phyloP scores from a whole-genome alignment of 1,140 invertebrate species.

The Bombus balteatus region DNA sequence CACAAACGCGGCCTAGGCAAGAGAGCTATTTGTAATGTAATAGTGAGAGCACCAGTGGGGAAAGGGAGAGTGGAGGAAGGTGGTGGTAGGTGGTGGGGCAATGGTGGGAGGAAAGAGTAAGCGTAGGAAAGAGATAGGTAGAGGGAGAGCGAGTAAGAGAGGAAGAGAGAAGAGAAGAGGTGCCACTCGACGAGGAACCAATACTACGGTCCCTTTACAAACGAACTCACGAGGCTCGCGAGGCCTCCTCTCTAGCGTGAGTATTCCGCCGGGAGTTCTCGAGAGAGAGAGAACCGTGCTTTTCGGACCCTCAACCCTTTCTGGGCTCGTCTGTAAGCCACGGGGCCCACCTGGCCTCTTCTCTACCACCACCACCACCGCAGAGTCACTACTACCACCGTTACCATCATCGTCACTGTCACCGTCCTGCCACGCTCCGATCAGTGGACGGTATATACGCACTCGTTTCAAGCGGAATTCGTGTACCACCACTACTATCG shows the following conservation, averaged over 20 bases:
- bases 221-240: conserved; percentile 59
- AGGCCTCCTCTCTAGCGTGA: conserved; percentile 50
- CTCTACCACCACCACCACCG: conserved; percentile 33
- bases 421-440: conserved; percentile 34
- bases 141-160: conserved; percentile 37
- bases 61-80: conserved; percentile 57
- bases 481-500: conserved; percentile 55
- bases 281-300: conserved; percentile 54
- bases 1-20: conserved; percentile 73
- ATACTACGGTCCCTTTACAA: conserved; percentile 65
- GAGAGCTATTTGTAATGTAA: conserved; percentile 80
- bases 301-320: conserved; percentile 67
- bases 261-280: conserved; percentile 54
- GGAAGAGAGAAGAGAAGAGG: conserved; percentile 53
- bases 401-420: conserved; percentile 32
- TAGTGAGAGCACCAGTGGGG: conserved; percentile 68
- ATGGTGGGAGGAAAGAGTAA: conserved; percentile 63
- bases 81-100: conserved; percentile 54
- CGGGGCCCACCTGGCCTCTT: conserved; percentile 63
- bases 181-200: conserved; percentile 63
- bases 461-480: conserved; percentile 31
- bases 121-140: conserved; percentile 43
- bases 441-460: conserved; percentile 44
- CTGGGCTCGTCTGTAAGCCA: conserved; percentile 47
- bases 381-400: conserved; percentile 48